Conservation (phyloP, 2,797 vertebrate genomes). For the Nannoperca australis region DNA sequence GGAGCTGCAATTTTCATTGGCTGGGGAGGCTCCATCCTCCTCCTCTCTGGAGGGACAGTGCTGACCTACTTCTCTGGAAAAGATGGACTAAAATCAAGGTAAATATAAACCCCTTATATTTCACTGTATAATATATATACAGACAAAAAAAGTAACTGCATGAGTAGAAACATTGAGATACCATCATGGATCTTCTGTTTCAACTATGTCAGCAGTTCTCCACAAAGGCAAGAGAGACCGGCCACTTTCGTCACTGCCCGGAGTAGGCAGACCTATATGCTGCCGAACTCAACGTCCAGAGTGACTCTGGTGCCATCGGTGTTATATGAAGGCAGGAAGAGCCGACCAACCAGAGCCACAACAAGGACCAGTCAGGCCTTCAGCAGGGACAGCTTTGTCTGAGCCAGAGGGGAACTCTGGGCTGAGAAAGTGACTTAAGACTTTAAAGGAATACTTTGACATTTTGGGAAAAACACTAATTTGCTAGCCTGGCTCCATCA, state of each 20-base stretch:
- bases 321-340: conserved; percentile 68
- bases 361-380: conserved; percentile 32
- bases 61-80: conserved; percentile 87
- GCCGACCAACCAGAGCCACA: conserved; percentile 39
- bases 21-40: conserved; percentile 93
- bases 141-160: background rate
- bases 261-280: conserved; percentile 73
- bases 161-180: background rate
- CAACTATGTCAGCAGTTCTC: conserved; percentile 36
- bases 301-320: conserved; percentile 63
- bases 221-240: conserved; percentile 31
- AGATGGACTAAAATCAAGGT: conserved; percentile 80
- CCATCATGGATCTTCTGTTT: background rate
- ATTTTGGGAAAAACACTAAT: background rate
- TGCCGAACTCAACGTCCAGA: conserved; percentile 56
- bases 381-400: conserved; percentile 80
- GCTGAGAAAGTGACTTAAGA: background rate
- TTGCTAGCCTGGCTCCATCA: background rate
- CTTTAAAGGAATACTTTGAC: background rate
- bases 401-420: conserved; percentile 24
- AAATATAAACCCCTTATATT: background rate
- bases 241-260: conserved; percentile 54
- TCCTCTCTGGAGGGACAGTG: conserved; percentile 89
- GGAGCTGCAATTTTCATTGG: conserved; percentile 95
- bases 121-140: background rate